Evolutionary conservation across 2,113 vertebrate species (phyloP).

Genomic region (Cryptomyrus ogoouensis): DNA sequence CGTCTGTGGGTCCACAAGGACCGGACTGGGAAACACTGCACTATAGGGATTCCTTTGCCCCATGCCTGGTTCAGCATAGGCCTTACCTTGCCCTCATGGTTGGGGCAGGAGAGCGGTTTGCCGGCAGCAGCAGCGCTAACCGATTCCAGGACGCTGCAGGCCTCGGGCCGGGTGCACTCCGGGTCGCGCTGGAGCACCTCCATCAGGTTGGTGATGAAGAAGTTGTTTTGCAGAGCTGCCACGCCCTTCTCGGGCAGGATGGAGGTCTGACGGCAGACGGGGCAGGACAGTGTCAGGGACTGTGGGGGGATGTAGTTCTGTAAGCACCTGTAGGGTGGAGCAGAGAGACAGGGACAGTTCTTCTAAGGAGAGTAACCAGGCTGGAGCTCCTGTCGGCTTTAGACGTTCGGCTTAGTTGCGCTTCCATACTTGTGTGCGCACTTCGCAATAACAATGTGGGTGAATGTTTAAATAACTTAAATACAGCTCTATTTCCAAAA

Average conservation of each 20-base stretch:
- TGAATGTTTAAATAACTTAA: not conserved
- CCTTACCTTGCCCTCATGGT: conserved; percentile 85
- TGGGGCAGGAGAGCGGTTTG: conserved; percentile 84
- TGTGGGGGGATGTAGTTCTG: conserved; percentile 89
- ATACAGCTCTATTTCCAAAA: too few relatives aligned
- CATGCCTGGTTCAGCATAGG: not conserved
- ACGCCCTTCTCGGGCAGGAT: conserved; percentile 88
- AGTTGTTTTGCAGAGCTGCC: conserved; percentile 86
- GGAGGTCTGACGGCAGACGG: conserved; percentile 88
- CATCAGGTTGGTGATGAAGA: conserved; percentile 96
- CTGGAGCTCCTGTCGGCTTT: not conserved
- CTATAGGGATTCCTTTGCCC: not conserved
- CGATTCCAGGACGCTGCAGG: conserved; percentile 68
- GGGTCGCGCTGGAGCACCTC: conserved; percentile 83
- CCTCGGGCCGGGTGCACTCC: conserved; percentile 62
- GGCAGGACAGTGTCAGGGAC: conserved; percentile 84
- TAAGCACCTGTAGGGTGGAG: conserved; percentile 65
- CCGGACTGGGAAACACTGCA: not conserved
- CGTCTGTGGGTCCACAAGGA: not conserved
- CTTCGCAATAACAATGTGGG: not conserved
- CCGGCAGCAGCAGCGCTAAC: conserved; percentile 72
- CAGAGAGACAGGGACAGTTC: not conserved
- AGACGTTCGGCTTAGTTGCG: not conserved
- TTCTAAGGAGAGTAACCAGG: not conserved
- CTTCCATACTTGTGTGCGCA: not conserved